Conservation (phyloP, 2,113 vertebrate species). For the Neolamprologus hecqui region DNA sequence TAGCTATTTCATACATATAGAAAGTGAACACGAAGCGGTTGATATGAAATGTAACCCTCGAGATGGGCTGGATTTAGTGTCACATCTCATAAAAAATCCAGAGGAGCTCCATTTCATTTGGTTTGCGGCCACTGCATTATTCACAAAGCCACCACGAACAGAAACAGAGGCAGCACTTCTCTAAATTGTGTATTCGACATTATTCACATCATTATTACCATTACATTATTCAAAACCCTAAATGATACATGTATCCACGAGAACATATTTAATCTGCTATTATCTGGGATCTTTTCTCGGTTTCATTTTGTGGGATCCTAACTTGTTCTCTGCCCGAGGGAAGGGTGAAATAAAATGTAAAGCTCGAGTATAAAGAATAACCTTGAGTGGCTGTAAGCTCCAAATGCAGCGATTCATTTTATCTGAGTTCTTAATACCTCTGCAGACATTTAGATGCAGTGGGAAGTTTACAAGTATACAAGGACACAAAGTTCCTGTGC, state of each 20-base stretch:
- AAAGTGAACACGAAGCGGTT: neutral
- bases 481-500: neutral
- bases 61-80: neutral
- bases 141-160: neutral
- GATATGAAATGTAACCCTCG: neutral
- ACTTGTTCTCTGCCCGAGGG: neutral
- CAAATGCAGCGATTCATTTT: neutral
- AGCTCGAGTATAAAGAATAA: neutral
- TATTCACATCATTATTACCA: neutral
- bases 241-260: neutral
- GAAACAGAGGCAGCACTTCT: neutral
- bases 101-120: neutral
- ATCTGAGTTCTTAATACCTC: neutral
- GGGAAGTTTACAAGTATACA: neutral
- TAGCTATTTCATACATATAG: neutral
- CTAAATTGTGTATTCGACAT: neutral
- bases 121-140: conserved; percentile 10
- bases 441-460: neutral
- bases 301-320: neutral
- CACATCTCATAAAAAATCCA: neutral
- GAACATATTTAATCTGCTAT: neutral
- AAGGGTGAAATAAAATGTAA: neutral
- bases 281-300: neutral
- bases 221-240: conserved; percentile 1
- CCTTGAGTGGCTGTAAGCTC: neutral